phyloP scores from a whole-genome alignment of 2,113 vertebrate species.

The Gallinago media region DNA sequence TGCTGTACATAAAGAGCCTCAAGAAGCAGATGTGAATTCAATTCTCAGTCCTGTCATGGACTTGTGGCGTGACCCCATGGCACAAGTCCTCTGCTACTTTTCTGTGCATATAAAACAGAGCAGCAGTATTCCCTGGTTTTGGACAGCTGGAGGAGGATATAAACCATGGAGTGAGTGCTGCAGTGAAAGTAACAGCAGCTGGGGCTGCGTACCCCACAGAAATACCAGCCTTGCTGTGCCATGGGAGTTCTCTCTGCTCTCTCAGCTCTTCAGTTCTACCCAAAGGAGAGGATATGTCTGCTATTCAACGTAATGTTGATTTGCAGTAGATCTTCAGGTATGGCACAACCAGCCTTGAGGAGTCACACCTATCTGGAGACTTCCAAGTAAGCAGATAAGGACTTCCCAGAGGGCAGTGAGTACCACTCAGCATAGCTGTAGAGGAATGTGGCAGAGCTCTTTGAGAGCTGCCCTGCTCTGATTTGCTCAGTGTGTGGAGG shows the following conservation, averaged over 20 bases:
- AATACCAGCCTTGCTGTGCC: not conserved
- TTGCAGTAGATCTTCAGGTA: not conserved
- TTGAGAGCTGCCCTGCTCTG: not conserved
- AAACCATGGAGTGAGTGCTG: fast-evolving
- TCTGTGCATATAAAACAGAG: not conserved
- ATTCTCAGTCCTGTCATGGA: not conserved
- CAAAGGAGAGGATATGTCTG: not conserved
- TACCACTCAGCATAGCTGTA: not conserved
- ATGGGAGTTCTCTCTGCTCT: not conserved
- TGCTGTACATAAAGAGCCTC: too few species aligned
- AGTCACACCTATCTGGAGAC: not conserved
- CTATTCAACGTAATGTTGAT: not conserved
- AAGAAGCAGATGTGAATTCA: not conserved
- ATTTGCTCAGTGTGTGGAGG: not conserved
- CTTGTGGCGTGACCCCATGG: not conserved
- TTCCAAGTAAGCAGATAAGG: not conserved
- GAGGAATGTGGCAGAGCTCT: not conserved
- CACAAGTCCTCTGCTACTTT: not conserved
- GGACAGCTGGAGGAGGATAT: not conserved
- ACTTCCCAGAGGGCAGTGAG: not conserved
- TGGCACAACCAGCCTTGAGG: too few species aligned
- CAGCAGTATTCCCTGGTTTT: not conserved
- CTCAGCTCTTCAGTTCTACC: not conserved
- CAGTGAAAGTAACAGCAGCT: not conserved
- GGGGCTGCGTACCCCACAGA: fast-evolving